phyloP scores from a whole-genome alignment of 2,113 vertebrate genomes.

The Neotoma lepida region DNA sequence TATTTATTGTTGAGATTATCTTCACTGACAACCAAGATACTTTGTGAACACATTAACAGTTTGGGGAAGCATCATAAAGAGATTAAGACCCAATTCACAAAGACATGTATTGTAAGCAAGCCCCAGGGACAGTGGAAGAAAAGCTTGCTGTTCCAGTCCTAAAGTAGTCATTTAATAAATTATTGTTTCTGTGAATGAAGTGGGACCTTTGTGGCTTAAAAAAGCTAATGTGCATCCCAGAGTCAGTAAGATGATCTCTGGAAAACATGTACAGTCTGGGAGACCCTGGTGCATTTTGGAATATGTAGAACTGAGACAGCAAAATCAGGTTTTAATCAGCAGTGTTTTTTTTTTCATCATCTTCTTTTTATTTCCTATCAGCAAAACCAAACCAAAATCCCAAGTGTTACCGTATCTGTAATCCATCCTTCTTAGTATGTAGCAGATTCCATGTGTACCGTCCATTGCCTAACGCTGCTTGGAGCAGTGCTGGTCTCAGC shows the following conservation, averaged over 20 bases:
- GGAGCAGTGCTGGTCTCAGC: neutral
- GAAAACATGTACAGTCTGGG: neutral
- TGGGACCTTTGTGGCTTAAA: slow-evolving; percentile 15
- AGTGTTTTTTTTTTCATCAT: neutral
- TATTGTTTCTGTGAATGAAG: neutral
- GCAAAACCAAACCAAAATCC: neutral
- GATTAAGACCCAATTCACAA: neutral
- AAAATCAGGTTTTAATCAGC: slow-evolving; percentile 45
- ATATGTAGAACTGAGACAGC: slow-evolving; percentile 38
- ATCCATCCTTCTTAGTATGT: neutral
- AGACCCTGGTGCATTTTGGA: slow-evolving; percentile 11
- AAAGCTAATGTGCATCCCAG: neutral
- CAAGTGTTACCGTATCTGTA: neutral
- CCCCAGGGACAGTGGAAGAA: neutral
- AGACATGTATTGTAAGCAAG: neutral
- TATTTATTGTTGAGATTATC: neutral
- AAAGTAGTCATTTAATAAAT: neutral
- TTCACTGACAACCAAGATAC: neutral
- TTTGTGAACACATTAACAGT: neutral
- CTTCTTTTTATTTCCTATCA: neutral
- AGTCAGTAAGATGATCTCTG: neutral
- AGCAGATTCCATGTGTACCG: neutral
- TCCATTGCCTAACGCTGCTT: neutral
- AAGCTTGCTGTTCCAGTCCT: neutral
- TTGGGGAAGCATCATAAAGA: neutral